These are phyloP conservation scores for Machaerirhynchus nigripectus DNA, from an alignment of 2,113 vertebrate species.

Conservation along the genomic window DNA sequence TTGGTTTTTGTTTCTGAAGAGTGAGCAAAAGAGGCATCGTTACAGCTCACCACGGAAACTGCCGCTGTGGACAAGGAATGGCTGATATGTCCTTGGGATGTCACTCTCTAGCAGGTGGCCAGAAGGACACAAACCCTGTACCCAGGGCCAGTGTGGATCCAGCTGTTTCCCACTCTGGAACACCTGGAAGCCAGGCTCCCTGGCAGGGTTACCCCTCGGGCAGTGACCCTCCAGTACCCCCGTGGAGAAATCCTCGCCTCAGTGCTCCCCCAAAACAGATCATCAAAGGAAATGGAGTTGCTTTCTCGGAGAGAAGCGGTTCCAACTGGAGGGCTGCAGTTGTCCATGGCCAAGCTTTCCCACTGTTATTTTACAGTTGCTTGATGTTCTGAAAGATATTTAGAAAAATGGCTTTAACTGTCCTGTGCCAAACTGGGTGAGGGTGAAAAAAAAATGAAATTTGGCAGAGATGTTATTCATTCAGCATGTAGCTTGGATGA, in stretches of 20 bases:
- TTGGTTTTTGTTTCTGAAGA: background rate
- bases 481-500: slow-evolving; percentile 55
- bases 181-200: background rate
- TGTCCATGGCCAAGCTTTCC: background rate
- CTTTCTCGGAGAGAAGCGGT: background rate
- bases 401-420: slow-evolving; percentile 44
- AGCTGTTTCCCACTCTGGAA: background rate
- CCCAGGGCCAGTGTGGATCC: background rate
- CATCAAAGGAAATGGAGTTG: background rate
- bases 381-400: slow-evolving; percentile 63
- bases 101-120: background rate
- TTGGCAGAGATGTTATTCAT: slow-evolving; percentile 54
- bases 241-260: fast-evolving
- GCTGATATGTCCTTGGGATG: fast-evolving
- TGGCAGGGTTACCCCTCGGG: background rate
- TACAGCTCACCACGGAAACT: background rate
- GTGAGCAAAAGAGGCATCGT: background rate
- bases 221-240: background rate
- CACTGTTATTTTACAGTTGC: slow-evolving; percentile 57
- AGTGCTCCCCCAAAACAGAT: background rate
- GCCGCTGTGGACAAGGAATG: background rate
- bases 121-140: background rate
- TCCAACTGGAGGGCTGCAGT: slow-evolving; percentile 29
- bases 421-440: slow-evolving; percentile 49
- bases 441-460: slow-evolving; percentile 34